Percentiles rank a stretch among this genome's conserved stretches.
These are phyloP conservation scores for Poliocrania exsul DNA, from an alignment of 2,797 vertebrate species.

Conservation along the genomic window DNA sequence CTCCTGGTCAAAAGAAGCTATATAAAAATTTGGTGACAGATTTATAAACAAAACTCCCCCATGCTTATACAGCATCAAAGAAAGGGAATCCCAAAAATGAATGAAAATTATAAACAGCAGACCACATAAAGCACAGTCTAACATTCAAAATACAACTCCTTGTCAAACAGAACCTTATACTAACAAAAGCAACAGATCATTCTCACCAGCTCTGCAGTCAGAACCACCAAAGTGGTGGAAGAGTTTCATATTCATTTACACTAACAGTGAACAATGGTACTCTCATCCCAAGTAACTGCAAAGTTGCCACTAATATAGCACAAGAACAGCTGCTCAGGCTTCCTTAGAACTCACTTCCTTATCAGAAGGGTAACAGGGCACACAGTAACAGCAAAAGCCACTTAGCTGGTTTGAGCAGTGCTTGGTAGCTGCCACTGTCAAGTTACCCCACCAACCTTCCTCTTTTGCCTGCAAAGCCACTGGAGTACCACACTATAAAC, in stretches of 20 bases:
- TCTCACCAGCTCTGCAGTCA: neutral
- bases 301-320: neutral
- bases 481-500: neutral
- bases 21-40: neutral
- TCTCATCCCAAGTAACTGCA: fast-evolving
- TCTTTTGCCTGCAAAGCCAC: neutral
- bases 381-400: neutral
- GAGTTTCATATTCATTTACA: neutral
- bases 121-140: neutral
- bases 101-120: neutral
- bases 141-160: neutral
- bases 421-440: neutral
- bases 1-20: neutral
- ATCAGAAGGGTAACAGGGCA: neutral
- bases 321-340: neutral
- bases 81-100: neutral
- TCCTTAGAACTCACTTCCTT: neutral
- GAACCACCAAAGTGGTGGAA: neutral
- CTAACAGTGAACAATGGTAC: neutral
- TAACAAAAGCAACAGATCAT: neutral
- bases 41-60: neutral
- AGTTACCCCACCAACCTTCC: neutral
- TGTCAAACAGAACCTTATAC: neutral
- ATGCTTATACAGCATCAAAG: neutral
- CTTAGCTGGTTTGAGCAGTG: neutral